Evolutionary conservation across 2,797 vertebrate genomes (phyloP).

Genomic region (Poliocrania exsul): DNA sequence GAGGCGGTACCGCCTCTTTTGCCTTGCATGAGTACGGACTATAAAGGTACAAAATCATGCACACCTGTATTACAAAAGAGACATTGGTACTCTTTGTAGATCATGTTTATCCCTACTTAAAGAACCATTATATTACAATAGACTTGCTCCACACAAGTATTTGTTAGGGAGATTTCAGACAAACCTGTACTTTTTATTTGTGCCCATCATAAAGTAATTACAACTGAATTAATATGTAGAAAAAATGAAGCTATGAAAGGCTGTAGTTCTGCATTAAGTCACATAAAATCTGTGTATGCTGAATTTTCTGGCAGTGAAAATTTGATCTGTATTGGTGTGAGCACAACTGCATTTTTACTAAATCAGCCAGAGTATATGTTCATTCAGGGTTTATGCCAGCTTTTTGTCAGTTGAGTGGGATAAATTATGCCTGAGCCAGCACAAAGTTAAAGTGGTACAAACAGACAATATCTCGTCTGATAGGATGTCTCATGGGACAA

Average conservation of each 20-base stretch:
- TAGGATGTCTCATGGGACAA: constrained; percentile 19
- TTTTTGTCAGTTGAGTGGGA: constrained; percentile 20
- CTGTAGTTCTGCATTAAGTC: not conserved
- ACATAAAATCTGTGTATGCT: not conserved
- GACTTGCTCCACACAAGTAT: not conserved
- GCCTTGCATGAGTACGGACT: not conserved
- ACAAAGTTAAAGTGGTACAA: constrained; percentile 7
- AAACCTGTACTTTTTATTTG: not conserved
- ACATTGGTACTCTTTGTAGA: not conserved
- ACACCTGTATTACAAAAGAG: not conserved
- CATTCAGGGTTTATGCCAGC: constrained; percentile 15
- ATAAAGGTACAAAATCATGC: not conserved
- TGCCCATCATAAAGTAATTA: not conserved
- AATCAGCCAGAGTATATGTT: constrained; percentile 46
- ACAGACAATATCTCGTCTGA: constrained; percentile 10
- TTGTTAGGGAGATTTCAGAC: not conserved
- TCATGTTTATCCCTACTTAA: not conserved
- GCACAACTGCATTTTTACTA: not conserved
- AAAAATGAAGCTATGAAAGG: not conserved
- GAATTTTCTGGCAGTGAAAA: constrained; percentile 17
- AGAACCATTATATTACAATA: not conserved
- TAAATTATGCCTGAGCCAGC: constrained; percentile 12
- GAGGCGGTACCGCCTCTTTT: not conserved
- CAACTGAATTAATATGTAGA: not conserved
- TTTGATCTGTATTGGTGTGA: constrained; percentile 6